Conservation (phyloP, 2,113 vertebrate species). For the Pteruthius melanotis region DNA sequence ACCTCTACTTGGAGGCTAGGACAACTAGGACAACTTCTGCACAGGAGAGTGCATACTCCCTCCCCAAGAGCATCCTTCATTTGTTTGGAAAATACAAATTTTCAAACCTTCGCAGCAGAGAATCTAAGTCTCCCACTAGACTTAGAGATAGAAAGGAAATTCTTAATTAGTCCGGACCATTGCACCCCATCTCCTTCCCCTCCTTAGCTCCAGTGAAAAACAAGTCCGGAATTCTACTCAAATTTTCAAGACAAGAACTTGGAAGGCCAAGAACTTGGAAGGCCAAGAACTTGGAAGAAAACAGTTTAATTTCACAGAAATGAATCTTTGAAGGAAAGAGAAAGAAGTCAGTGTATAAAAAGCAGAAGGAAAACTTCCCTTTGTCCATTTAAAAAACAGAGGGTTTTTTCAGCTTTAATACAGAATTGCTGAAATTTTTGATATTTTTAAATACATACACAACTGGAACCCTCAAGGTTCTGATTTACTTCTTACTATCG, state of each 20-base stretch:
- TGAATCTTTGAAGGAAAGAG: background rate
- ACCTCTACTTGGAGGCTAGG: too few relatives aligned
- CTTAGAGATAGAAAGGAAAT: background rate
- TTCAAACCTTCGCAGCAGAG: background rate
- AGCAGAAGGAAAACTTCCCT: background rate
- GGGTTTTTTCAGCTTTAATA: background rate
- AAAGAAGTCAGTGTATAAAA: background rate
- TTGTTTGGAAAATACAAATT: background rate
- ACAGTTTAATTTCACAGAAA: background rate
- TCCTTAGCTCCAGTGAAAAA: background rate
- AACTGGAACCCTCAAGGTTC: background rate
- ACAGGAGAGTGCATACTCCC: background rate
- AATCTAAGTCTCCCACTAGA: background rate
- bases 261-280: background rate
- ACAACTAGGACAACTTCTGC: background rate
- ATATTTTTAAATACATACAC: background rate
- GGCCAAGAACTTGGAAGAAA: background rate
- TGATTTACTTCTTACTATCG: background rate
- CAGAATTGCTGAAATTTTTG: background rate
- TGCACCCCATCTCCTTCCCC: background rate
- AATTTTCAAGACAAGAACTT: background rate
- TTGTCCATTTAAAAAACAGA: background rate
- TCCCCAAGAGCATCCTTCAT: background rate
- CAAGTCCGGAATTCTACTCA: background rate
- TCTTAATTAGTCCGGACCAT: background rate